phyloP scores from a whole-genome alignment of 30 jellyfish, hydroid and myxozoan species.

The Aurelia sp. region DNA sequence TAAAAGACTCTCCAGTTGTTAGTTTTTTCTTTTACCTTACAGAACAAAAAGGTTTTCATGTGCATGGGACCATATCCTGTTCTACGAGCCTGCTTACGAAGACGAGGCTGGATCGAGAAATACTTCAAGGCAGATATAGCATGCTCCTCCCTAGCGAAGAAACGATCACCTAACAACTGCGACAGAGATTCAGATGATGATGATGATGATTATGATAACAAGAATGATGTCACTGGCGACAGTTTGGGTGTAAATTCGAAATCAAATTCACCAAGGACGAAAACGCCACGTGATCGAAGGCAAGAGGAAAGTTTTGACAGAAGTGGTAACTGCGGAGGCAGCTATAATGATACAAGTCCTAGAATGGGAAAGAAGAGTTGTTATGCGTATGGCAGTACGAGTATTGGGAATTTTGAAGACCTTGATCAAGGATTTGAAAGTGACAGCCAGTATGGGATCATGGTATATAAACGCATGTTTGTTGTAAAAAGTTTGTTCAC shows the following conservation, averaged over 20 bases:
- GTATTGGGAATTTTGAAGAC: conserved; percentile 41
- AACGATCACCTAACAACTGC: conserved; percentile 43
- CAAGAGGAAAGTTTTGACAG: background rate
- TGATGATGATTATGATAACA: conserved; percentile 22
- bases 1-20: too few species aligned
- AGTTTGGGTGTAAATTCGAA: background rate
- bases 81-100: conserved; percentile 83
- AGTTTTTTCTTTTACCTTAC: background rate
- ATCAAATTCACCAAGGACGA: background rate
- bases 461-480: conserved; percentile 33
- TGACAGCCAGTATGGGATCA: conserved; percentile 84
- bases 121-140: conserved; percentile 75
- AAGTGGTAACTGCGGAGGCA: background rate
- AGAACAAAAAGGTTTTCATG: conserved; percentile 89
- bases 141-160: conserved; percentile 43
- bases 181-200: conserved; percentile 67
- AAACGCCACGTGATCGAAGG: conserved; percentile 10
- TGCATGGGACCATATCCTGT: conserved; percentile 96
- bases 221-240: background rate
- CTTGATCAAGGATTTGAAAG: conserved; percentile 63
- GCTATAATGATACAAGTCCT: background rate
- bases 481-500: background rate
- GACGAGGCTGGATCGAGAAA: conserved; percentile 97
- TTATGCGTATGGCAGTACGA: conserved; percentile 30
- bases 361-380: conserved; percentile 34